Percentiles rank a stretch among this genome's conserved stretches.
Conservation (phyloP, 1,140 invertebrate species). For the Drosophila kepulauana region DNA sequence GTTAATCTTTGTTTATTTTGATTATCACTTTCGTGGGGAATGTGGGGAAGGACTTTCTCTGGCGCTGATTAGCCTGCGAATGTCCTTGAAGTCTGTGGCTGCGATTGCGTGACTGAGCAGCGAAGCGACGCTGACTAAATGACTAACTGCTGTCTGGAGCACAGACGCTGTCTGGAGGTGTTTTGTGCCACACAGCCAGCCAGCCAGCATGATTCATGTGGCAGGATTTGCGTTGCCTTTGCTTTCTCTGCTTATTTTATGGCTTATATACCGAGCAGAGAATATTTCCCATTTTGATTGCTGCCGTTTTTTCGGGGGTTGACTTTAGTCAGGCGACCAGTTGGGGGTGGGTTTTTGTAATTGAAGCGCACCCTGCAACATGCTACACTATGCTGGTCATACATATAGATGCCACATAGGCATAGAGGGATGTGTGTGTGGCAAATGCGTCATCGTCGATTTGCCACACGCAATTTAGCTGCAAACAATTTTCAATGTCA, state of each 20-base stretch:
- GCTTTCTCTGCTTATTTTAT: background rate
- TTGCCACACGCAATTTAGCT: slow-evolving; percentile 74
- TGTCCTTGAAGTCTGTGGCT: slow-evolving; percentile 65
- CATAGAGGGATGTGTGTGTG: slow-evolving; percentile 20
- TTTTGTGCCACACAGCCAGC: background rate
- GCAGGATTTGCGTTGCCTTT: slow-evolving; percentile 53
- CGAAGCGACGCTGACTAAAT: slow-evolving; percentile 21
- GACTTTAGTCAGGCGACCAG: slow-evolving; percentile 44
- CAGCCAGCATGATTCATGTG: slow-evolving; percentile 58
- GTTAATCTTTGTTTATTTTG: slow-evolving; percentile 80
- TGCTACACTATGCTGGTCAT: slow-evolving; percentile 19
- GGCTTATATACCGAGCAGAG: background rate
- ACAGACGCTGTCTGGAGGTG: slow-evolving; percentile 10
- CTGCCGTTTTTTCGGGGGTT: slow-evolving; percentile 69
- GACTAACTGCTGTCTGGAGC: slow-evolving; percentile 20
- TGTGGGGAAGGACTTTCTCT: background rate
- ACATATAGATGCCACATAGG: slow-evolving; percentile 5
- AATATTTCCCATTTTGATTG: slow-evolving; percentile 69
- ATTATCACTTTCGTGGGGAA: slow-evolving; percentile 70
- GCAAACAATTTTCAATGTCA: slow-evolving; percentile 80
- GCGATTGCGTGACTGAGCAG: slow-evolving; percentile 37
- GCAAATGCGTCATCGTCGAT: slow-evolving; percentile 74
- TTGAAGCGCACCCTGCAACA: slow-evolving; percentile 68
- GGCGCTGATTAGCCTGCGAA: slow-evolving; percentile 56
- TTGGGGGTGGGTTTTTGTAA: slow-evolving; percentile 70